These are phyloP conservation scores for Elachura formosa DNA, from an alignment of 2,113 vertebrate species.

Conservation along the genomic window DNA sequence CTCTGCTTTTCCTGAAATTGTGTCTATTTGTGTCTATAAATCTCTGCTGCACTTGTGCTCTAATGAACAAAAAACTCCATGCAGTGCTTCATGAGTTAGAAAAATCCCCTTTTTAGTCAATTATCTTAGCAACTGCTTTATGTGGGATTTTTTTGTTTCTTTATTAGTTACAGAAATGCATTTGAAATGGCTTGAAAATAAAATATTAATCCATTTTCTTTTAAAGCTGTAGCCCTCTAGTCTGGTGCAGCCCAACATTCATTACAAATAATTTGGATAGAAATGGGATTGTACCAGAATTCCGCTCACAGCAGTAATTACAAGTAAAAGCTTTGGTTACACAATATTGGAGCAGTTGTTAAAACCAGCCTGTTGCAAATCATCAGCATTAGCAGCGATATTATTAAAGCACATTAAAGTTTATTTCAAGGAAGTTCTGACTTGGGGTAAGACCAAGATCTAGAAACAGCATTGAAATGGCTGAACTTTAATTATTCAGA, in stretches of 20 bases:
- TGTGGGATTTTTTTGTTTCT: not conserved
- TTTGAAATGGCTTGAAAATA: slow-evolving; percentile 18
- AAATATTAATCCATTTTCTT: slow-evolving; percentile 59
- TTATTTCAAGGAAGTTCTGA: slow-evolving; percentile 13
- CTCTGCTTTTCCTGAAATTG: not conserved
- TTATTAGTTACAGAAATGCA: slow-evolving; percentile 35
- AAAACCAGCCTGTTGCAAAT: not conserved
- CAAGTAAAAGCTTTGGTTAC: slow-evolving; percentile 38
- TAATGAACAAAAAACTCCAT: not conserved
- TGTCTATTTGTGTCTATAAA: not conserved
- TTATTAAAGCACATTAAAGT: slow-evolving; percentile 10
- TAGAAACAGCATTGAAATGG: not conserved
- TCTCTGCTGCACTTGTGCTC: not conserved
- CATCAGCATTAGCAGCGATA: not conserved
- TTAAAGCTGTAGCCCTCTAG: slow-evolving; percentile 34
- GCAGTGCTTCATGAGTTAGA: not conserved
- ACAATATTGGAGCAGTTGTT: slow-evolving; percentile 7
- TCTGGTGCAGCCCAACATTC: not conserved
- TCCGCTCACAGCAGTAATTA: slow-evolving; percentile 53
- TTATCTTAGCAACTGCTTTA: not conserved
- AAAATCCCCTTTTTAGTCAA: not conserved
- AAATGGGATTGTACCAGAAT: slow-evolving; percentile 11
- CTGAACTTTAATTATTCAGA: not conserved
- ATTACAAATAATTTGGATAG: slow-evolving; percentile 10
- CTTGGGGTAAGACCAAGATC: not conserved